phyloP scores from a whole-genome alignment of 2,888 invertebrate species.

The Chymomyza amoena region DNA sequence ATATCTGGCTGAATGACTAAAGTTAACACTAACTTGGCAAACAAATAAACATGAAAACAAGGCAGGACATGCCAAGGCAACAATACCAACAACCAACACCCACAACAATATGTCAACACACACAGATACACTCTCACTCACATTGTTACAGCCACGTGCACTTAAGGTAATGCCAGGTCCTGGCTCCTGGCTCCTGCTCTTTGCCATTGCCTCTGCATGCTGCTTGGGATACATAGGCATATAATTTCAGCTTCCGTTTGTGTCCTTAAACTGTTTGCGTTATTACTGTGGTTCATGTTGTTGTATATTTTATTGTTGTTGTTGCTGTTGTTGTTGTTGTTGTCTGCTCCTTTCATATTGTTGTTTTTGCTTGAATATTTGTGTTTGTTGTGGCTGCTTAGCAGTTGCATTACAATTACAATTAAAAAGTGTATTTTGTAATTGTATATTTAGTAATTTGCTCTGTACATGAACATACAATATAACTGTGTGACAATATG shows the following conservation, averaged over 20 bases:
- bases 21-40: slow-evolving; percentile 67
- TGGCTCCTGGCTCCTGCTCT: slow-evolving; percentile 6
- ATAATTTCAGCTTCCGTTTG: slow-evolving; percentile 69
- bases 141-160: background rate
- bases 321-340: slow-evolving; percentile 11
- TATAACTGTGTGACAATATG: background rate
- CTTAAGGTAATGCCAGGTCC: background rate
- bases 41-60: slow-evolving; percentile 26
- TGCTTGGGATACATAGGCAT: slow-evolving; percentile 52
- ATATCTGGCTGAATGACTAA: slow-evolving; percentile 73
- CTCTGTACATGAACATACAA: background rate
- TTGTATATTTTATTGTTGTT: background rate
- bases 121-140: slow-evolving; percentile 13
- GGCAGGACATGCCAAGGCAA: slow-evolving; percentile 52
- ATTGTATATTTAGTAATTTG: slow-evolving; percentile 64
- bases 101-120: slow-evolving; percentile 67
- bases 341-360: no score
- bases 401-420: slow-evolving; percentile 68
- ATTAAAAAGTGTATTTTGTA: slow-evolving; percentile 65
- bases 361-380: slow-evolving; percentile 16
- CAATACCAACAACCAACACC: slow-evolving; percentile 31
- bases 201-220: slow-evolving; percentile 28
- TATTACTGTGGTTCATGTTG: slow-evolving; percentile 45
- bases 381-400: slow-evolving; percentile 51
- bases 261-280: slow-evolving; percentile 67